Base-by-base conservation (phyloP, 2,113 vertebrate genomes). In the Oryzias celebensis region DNA sequence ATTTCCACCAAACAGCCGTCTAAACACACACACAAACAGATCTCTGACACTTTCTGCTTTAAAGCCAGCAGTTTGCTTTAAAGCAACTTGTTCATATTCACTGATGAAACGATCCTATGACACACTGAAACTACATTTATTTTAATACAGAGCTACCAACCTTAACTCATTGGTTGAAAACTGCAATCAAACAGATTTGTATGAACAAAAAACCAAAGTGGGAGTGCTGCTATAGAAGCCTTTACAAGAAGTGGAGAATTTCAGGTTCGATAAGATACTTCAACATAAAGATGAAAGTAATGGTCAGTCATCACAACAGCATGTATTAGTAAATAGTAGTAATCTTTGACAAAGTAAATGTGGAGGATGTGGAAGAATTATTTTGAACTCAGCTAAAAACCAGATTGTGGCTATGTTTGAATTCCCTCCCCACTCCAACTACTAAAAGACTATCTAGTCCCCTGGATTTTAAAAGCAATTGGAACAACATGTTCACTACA, bases 1-100 rank as follows among this genome's bases (percentile, higher is more conserved):
- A 96, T 95, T 94, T 94, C 62, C 31, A 73, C 69, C 73, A 77
- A 75, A 67, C 71, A 65, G 46, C 54, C 69, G 16, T 65, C 44
- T 45, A 52, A 7, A 64, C 58, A 71, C 54, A 48, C 17, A 45
- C 73, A 72, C 60, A 71, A 17, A 58, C 64, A 64, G 24, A 50
- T 43, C 71, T 70, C 60, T 80, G 79, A 85, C 85, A 81, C 56
- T 65, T 68, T 53, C 47, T 83, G 77, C 77, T 82, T 80, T 58
- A 26, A 10, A 67, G 73, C 76, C 80, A 73, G 53, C 52, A 61
- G 51, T 41, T 24, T 31, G 28, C 46, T 46, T 66, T 77, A 59
- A 83, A 58, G 70, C 45, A 15, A 43, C 43, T 24, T 48, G 65
- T 64, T 61, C 58, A 58, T 22, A 52, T 18, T 57, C 58, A 62